phyloP scores from a whole-genome alignment of 2,888 invertebrate species.

The Drosophila mimica region DNA sequence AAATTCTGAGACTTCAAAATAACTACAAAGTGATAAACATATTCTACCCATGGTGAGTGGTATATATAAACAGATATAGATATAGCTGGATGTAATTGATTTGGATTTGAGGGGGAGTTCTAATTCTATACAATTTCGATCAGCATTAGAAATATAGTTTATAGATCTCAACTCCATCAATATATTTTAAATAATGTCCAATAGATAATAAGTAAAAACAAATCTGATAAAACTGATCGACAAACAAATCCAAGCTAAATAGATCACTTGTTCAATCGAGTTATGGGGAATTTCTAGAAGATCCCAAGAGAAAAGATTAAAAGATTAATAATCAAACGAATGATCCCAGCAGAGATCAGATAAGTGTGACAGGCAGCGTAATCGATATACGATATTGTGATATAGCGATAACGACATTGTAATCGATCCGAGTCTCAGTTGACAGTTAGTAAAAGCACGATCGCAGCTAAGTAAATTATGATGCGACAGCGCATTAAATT shows the following conservation, averaged over 20 bases:
- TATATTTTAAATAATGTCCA: neutral
- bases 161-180: neutral
- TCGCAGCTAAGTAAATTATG: constrained; percentile 57
- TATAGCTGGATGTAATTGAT: neutral
- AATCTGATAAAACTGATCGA: neutral
- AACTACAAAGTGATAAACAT: neutral
- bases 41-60: neutral
- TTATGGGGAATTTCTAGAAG: neutral
- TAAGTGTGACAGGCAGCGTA: constrained; percentile 25
- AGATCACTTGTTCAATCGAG: neutral
- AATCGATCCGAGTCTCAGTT: constrained; percentile 42
- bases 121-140: neutral
- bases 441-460: constrained; percentile 43
- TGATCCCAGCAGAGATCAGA: constrained; percentile 7
- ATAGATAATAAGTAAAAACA: neutral
- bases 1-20: neutral
- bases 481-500: constrained; percentile 69
- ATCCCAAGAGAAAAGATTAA: neutral
- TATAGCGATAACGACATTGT: constrained; percentile 45
- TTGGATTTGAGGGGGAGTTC: neutral
- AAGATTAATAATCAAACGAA: constrained; percentile 7
- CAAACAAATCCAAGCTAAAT: neutral
- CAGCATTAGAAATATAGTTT: neutral
- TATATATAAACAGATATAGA: neutral
- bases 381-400: constrained; percentile 45